phyloP scores from a whole-genome alignment of 92 coral and sea anemone species.

The Porites lobata region DNA sequence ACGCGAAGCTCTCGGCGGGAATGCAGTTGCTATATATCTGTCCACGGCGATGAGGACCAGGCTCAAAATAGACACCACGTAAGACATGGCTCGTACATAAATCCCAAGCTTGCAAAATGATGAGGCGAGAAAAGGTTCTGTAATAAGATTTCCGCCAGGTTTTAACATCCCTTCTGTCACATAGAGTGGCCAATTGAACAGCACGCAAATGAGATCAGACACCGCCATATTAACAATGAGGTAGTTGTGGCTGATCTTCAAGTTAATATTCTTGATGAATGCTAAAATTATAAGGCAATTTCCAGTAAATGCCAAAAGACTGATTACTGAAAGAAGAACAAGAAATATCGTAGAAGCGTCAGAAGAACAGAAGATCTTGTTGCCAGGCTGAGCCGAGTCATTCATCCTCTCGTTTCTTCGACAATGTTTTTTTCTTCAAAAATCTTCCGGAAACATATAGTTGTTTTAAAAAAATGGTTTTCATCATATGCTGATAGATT shows the following conservation, averaged over 20 bases:
- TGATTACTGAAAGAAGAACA: neutral
- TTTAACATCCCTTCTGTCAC: conserved; percentile 20
- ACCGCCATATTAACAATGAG: conserved; percentile 28
- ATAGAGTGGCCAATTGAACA: conserved; percentile 17
- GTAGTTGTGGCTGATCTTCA: conserved; percentile 15
- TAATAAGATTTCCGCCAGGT: neutral
- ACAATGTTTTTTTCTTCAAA: neutral
- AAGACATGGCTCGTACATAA: neutral
- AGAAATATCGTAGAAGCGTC: neutral
- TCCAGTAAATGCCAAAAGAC: conserved; percentile 2
- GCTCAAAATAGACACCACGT: conserved; percentile 21
- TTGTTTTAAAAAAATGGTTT: too few species aligned
- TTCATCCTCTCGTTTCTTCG: neutral
- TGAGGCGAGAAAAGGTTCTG: neutral
- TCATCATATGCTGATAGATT: neutral
- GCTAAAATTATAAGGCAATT: conserved; percentile 8
- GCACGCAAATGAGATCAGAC: neutral
- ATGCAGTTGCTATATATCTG: conserved; percentile 12
- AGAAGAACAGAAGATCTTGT: neutral
- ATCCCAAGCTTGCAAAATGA: conserved; percentile 21
- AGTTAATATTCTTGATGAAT: conserved; percentile 4
- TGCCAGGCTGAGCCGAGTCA: neutral
- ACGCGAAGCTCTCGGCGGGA: neutral
- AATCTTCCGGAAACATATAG: neutral
- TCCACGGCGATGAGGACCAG: conserved; percentile 18